A percentile compares a stretch with the other conserved stretches of the same genome.
These are phyloP conservation scores for Grus americana DNA, from an alignment of 2,113 vertebrate species.

Conservation along the genomic window DNA sequence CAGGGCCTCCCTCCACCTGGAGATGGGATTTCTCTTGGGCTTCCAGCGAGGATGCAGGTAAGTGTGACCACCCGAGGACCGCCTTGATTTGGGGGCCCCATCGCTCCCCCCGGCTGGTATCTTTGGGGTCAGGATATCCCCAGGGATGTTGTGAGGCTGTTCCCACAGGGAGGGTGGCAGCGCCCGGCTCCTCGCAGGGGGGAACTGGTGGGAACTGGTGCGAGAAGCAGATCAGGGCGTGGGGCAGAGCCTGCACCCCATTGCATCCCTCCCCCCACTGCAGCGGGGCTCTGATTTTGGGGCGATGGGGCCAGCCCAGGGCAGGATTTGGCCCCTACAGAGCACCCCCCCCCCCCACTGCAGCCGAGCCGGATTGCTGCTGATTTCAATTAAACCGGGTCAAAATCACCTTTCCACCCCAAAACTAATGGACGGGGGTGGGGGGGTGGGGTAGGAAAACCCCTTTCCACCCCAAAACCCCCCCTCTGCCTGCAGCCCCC, in stretches of 20 bases:
- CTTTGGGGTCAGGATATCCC: neutral
- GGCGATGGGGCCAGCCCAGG: neutral
- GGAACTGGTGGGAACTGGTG: too few relatives aligned
- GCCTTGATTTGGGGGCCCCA: neutral
- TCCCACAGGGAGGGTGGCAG: neutral
- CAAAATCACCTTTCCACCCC: neutral
- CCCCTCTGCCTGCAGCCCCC: neutral
- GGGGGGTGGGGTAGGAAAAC: too few relatives aligned
- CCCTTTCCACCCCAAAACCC: too few relatives aligned
- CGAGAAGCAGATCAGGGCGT: rapidly evolving
- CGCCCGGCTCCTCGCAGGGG: neutral
- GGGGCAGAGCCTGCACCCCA: neutral
- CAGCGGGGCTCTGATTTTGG: neutral
- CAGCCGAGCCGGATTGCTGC: neutral
- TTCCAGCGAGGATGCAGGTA: neutral
- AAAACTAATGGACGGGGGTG: neutral
- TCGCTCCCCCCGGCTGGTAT: rapidly evolving
- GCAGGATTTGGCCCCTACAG: neutral
- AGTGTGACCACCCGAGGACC: rapidly evolving
- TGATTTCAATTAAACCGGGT: neutral
- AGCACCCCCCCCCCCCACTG: neutral
- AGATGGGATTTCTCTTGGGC: neutral
- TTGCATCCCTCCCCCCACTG: neutral
- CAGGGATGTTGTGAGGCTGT: rapidly evolving
- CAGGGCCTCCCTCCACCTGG: rapidly evolving